A percentile compares a stretch with the other conserved stretches of the same genome.
Conservation (phyloP, 2,113 vertebrate genomes). For the Seriola dumerili region DNA sequence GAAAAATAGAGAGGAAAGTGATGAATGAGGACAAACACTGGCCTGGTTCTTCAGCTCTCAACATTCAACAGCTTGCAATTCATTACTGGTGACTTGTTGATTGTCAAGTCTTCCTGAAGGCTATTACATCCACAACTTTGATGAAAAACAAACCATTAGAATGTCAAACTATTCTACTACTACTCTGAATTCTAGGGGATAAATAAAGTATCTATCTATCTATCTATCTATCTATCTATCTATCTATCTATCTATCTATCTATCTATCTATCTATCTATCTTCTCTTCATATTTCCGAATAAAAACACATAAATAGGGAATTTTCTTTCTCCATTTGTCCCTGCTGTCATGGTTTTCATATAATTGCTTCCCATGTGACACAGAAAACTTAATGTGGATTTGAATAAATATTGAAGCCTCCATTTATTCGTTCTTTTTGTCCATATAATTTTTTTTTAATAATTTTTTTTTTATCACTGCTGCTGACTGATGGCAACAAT, state of each 20-base stretch:
- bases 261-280: not conserved
- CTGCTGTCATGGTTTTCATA: not conserved
- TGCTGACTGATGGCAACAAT: too few species aligned
- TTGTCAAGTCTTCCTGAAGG: slow-evolving; percentile 30
- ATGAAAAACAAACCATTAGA: slow-evolving; percentile 28
- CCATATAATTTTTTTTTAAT: too few species aligned
- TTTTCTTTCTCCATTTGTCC: not conserved
- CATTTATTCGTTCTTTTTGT: too few species aligned
- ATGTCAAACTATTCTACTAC: slow-evolving; percentile 6
- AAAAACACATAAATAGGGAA: not conserved
- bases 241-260: too few species aligned
- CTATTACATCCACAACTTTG: not conserved
- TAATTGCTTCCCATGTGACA: not conserved
- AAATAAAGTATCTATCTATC: too few species aligned
- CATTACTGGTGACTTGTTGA: slow-evolving; percentile 32
- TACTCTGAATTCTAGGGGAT: too few species aligned
- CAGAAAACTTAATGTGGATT: not conserved
- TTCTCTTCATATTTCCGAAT: not conserved
- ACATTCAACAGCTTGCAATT: slow-evolving; percentile 15
- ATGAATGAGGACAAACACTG: slow-evolving; percentile 8
- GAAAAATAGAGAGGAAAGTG: not conserved
- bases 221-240: too few species aligned
- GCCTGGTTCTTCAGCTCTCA: slow-evolving; percentile 10
- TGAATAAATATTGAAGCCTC: not conserved
- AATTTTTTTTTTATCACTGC: too few species aligned